A percentile compares a stretch with the other conserved stretches of the same genome.
Conservation (phyloP, 2,113 vertebrate species). For the Lycaon pictus region DNA sequence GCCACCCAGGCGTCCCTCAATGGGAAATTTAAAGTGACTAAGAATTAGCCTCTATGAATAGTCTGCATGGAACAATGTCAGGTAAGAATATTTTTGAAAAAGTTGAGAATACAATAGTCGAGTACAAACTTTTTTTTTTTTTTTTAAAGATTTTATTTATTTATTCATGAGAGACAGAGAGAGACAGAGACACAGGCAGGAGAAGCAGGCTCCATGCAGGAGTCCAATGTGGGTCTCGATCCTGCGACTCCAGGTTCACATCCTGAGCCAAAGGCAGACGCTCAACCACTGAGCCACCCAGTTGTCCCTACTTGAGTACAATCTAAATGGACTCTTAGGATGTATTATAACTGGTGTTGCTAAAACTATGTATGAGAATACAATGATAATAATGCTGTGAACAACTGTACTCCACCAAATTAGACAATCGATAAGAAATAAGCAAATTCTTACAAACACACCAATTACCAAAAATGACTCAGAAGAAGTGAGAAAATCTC, state of each 20-base stretch:
- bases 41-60: constrained; percentile 9
- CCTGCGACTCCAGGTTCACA: too few relatives aligned
- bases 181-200: too few relatives aligned
- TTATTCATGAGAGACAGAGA: too few relatives aligned
- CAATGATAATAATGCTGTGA: background rate
- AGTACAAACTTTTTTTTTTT: background rate
- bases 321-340: constrained; percentile 1
- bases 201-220: too few relatives aligned
- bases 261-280: too few relatives aligned
- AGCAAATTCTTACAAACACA: constrained; percentile 29
- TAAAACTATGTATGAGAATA: background rate
- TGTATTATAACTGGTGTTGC: background rate
- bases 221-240: too few relatives aligned
- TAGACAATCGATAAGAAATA: background rate
- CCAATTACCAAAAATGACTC: background rate
- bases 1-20: background rate
- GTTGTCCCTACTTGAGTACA: background rate
- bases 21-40: background rate
- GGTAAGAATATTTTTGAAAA: constrained; percentile 33
- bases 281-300: too few relatives aligned
- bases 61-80: constrained; percentile 6
- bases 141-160: too few relatives aligned
- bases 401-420: background rate
- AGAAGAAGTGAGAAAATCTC: background rate
- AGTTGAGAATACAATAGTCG: background rate